A percentile compares a stretch with the other conserved stretches of the same genome.
Evolutionary conservation across 1,140 invertebrate genomes (phyloP).

Genomic region (Scaptomyza hsui): DNA sequence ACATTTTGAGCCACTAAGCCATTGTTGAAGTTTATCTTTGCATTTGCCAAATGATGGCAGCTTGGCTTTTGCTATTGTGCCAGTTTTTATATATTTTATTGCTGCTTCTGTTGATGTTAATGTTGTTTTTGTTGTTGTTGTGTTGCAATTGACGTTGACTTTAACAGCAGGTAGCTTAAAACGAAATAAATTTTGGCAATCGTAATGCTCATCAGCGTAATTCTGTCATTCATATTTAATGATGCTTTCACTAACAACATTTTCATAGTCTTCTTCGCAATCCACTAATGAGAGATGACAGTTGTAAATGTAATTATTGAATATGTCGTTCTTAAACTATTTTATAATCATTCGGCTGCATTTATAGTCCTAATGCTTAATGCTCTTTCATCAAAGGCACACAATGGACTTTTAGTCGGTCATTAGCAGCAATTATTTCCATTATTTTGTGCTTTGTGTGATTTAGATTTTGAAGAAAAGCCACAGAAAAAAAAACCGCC

Average conservation of each 20-base stretch:
- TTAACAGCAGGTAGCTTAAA: slow-evolving; percentile 63
- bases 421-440: slow-evolving; percentile 18
- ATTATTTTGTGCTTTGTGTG: not conserved
- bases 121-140: slow-evolving; percentile 9
- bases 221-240: slow-evolving; percentile 55
- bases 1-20: slow-evolving; percentile 76
- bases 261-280: slow-evolving; percentile 12
- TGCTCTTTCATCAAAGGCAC: not conserved
- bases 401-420: not conserved
- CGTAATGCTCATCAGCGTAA: slow-evolving; percentile 33
- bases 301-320: not conserved
- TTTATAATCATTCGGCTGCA: not conserved
- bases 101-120: slow-evolving; percentile 13
- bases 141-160: slow-evolving; percentile 56
- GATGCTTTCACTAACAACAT: slow-evolving; percentile 25
- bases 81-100: slow-evolving; percentile 27
- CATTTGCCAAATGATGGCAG: slow-evolving; percentile 73
- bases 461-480: not conserved
- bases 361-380: not conserved
- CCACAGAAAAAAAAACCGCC: not conserved
- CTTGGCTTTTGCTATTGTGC: slow-evolving; percentile 46
- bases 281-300: not conserved
- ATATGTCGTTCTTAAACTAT: not conserved
- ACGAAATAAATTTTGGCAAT: slow-evolving; percentile 60
- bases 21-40: slow-evolving; percentile 79